Percentiles rank a stretch among this genome's conserved stretches.
phyloP scores from a whole-genome alignment of 2,888 invertebrate genomes.

The Chromoteleia sp. region DNA sequence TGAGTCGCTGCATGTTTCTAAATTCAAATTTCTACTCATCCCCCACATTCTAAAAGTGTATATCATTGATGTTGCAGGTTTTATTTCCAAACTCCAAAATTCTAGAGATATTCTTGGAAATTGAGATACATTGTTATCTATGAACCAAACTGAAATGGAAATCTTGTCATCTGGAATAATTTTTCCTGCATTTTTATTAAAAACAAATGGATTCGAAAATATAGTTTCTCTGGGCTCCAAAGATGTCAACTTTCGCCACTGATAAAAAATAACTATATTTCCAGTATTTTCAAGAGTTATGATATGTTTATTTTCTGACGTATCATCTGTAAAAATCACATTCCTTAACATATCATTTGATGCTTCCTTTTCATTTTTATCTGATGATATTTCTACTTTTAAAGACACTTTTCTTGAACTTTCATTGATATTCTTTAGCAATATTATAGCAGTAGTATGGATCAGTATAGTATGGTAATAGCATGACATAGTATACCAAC shows the following conservation, averaged over 20 bases:
- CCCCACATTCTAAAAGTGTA: conserved; percentile 46
- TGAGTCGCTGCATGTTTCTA: neutral
- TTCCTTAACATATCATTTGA: neutral
- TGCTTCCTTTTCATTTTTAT: neutral
- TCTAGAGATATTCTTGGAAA: conserved; percentile 29
- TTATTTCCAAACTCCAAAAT: conserved; percentile 45
- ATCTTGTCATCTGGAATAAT: conserved; percentile 26
- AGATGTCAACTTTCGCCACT: conserved; percentile 6
- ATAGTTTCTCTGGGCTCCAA: neutral
- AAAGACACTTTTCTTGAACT: conserved; percentile 1
- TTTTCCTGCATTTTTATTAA: conserved; percentile 43
- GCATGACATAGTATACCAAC: too few species aligned
- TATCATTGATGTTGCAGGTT: conserved; percentile 1
- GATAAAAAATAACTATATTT: conserved; percentile 23
- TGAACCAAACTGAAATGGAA: conserved; percentile 25
- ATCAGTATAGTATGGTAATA: too few species aligned
- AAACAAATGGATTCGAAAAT: conserved; percentile 11
- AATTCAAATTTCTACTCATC: conserved; percentile 2
- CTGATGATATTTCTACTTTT: conserved; percentile 24
- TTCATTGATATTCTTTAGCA: too few species aligned
- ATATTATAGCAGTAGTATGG: too few species aligned
- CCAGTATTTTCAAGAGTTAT: conserved; percentile 44
- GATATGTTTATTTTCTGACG: neutral
- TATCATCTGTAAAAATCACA: conserved; percentile 19
- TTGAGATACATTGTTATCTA: neutral